Conservation (phyloP, 92 coral and sea anemone genomes). For the Heteractis magnifica region DNA sequence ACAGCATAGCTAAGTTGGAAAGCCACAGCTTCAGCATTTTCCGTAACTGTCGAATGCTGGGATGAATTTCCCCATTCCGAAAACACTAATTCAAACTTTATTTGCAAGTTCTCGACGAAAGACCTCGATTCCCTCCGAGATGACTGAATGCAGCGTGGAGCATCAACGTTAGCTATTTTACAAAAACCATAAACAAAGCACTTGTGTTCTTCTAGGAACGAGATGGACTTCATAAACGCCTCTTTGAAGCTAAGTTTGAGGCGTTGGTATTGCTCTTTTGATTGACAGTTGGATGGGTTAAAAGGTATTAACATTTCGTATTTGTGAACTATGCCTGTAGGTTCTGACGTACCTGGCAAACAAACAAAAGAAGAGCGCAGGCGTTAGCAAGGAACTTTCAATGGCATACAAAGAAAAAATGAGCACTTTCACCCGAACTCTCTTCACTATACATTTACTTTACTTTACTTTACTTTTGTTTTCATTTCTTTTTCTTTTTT, state of each 20-base stretch:
- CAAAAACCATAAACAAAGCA: constrained; percentile 36
- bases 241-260: constrained; percentile 30
- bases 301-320: constrained; percentile 30
- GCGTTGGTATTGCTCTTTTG: constrained; percentile 4
- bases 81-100: constrained; percentile 30
- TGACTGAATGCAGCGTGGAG: constrained; percentile 32
- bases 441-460: too few species aligned
- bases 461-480: too few species aligned
- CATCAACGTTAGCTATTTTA: constrained; percentile 20
- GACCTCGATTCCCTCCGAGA: constrained; percentile 15
- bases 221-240: constrained; percentile 17
- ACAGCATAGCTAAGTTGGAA: constrained; percentile 53
- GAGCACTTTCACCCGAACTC: not conserved
- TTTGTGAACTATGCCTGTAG: constrained; percentile 25
- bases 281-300: constrained; percentile 25
- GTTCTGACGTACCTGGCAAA: constrained; percentile 35
- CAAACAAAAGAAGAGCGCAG: not conserved
- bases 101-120: not conserved
- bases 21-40: constrained; percentile 48
- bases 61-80: constrained; percentile 29
- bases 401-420: not conserved
- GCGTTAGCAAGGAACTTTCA: not conserved
- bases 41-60: constrained; percentile 22
- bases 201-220: constrained; percentile 15
- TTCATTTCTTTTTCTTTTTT: too few species aligned